Evolutionary conservation across 2,888 invertebrate genomes (phyloP).

Genomic region (Hoplodrina ambigua): DNA sequence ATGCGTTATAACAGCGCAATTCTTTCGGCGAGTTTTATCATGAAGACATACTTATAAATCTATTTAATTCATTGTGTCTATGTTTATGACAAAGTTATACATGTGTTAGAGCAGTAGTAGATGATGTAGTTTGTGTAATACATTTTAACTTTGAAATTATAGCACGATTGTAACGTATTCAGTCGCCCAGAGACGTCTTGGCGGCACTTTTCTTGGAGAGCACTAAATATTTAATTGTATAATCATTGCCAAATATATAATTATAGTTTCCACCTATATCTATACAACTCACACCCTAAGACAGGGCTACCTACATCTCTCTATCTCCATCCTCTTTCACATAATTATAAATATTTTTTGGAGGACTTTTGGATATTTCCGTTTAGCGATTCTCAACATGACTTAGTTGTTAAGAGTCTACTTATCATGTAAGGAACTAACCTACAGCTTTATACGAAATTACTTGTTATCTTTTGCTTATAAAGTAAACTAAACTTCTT

Average conservation of each 20-base stretch:
- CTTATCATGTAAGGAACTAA: conserved; percentile 73
- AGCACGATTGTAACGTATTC: conserved; percentile 64
- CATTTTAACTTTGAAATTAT: conserved; percentile 63
- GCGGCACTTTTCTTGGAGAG: conserved; percentile 50
- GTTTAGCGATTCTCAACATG: conserved; percentile 80
- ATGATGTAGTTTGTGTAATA: conserved; percentile 71
- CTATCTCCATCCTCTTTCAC: conserved; percentile 72
- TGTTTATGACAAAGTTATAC: conserved; percentile 67
- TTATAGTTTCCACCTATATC: conserved; percentile 63
- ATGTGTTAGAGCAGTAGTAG: conserved; percentile 71
- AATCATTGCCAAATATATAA: conserved; percentile 74
- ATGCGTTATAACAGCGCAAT: conserved; percentile 47
- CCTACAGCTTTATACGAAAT: conserved; percentile 76
- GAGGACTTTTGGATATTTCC: conserved; percentile 87
- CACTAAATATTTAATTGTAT: conserved; percentile 50
- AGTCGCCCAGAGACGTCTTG: conserved; percentile 33
- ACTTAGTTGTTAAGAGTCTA: conserved; percentile 77
- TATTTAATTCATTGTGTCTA: conserved; percentile 62
- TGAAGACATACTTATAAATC: conserved; percentile 71
- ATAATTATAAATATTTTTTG: conserved; percentile 83
- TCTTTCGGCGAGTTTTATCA: conserved; percentile 61
- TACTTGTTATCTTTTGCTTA: conserved; percentile 76
- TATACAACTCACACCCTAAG: conserved; percentile 64
- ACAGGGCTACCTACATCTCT: conserved; percentile 64
- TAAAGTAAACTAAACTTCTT: conserved; percentile 75